Evolutionary conservation across 2,113 vertebrate genomes (phyloP), one percentile per base, ranked within the genome.

Genomic region (Labeo catla): DNA sequence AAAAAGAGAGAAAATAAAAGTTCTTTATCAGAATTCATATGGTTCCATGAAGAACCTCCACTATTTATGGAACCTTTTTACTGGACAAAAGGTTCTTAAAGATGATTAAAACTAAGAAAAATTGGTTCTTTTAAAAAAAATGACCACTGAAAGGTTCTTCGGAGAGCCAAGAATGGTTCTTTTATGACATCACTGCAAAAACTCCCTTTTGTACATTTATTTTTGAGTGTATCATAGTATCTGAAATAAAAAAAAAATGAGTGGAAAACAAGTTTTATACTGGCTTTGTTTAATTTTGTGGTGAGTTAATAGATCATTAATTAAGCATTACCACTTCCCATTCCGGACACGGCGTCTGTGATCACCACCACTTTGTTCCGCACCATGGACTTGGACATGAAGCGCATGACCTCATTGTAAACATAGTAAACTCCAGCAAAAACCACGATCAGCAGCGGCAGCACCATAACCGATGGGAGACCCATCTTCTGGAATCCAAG

Each of bases 291-390:
- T n/a, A 19, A 43, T 79, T 16, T 12, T 8, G 59, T 23, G 13
- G 12, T 21, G n/a, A 8, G 50, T 8, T 39, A 78, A 76, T 63
- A 2, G 4, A 49, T 12, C 50, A 19, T 50, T 43, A 50, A 19
- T 6, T 16, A 81, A 89, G 1, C 81, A 89, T 97, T 95, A 99
- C 98, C 98, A 65, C 94, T 95, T 86, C 98, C 98, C 80, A 97
- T 92, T 15, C 96, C 97, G 0, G 98, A 98, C 81, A 97, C 94
- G 61, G 97, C 97, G 81, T 99, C 98, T 0, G 97, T 97, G 90
- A 99, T 97, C 90, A 98, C 97, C 86, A 99, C 96, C 68, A 99
- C 98, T 92, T 98, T 98, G 94, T 99, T 99, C 86, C 96, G 95
- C 90, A 97, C 96, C 0, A 95, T 92, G 52, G 97, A 97, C 89